Percentiles rank a stretch among this genome's conserved stretches.
These are phyloP conservation scores for Nymphalis io DNA, from an alignment of 1,140 invertebrate species.

Conservation along the genomic window DNA sequence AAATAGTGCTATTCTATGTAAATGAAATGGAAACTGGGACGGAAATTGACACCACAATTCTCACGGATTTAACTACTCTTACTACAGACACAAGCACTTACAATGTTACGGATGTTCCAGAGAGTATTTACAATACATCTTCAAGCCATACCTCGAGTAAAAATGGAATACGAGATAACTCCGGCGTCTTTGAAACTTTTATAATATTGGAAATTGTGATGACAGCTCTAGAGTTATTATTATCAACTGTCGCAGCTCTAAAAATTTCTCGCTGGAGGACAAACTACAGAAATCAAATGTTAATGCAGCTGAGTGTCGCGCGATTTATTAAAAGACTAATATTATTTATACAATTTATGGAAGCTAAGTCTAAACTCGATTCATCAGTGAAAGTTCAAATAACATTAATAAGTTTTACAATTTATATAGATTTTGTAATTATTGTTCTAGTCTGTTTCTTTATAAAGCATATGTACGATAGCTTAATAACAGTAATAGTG, in stretches of 20 bases:
- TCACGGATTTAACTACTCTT: neutral
- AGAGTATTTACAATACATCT: conserved; percentile 16
- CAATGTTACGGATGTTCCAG: neutral
- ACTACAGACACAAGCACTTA: conserved; percentile 2
- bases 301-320: conserved; percentile 65
- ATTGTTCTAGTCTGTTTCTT: conserved; percentile 65
- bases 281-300: conserved; percentile 74
- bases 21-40: conserved; percentile 35
- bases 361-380: conserved; percentile 33
- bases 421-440: conserved; percentile 69
- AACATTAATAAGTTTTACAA: conserved; percentile 42
- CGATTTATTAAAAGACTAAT: conserved; percentile 62
- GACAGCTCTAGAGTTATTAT: conserved; percentile 59
- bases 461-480: conserved; percentile 72
- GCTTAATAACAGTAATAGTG: conserved; percentile 65
- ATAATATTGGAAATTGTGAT: conserved; percentile 64
- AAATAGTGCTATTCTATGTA: conserved; percentile 18
- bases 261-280: conserved; percentile 59
- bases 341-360: conserved; percentile 50
- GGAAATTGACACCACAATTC: conserved; percentile 12
- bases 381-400: conserved; percentile 19
- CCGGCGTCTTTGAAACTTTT: conserved; percentile 53
- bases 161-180: conserved; percentile 29
- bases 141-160: conserved; percentile 16
- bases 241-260: conserved; percentile 56